These are phyloP conservation scores for Semnornis frantzii DNA, from an alignment of 2,113 vertebrate species.

Conservation along the genomic window DNA sequence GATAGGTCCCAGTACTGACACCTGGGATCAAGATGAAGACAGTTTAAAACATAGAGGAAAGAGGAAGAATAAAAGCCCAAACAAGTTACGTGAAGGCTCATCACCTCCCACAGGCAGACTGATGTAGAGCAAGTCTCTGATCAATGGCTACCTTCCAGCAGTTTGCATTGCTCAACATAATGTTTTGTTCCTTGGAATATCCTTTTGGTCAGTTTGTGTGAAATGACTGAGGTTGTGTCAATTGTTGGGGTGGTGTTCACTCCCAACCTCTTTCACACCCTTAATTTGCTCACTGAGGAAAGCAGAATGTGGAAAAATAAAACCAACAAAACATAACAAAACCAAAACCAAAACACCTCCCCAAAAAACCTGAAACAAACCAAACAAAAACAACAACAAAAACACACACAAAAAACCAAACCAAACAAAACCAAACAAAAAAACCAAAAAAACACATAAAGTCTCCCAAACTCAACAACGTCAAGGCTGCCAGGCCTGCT, in stretches of 20 bases:
- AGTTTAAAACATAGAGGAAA: not conserved
- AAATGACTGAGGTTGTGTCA: not conserved
- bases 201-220: not conserved
- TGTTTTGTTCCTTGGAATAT: not conserved
- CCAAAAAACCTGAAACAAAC: too few relatives aligned
- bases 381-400: too few relatives aligned
- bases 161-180: not conserved
- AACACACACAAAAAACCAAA: too few relatives aligned
- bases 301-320: not conserved
- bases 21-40: not conserved
- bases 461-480: not conserved
- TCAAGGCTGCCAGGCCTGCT: not conserved
- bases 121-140: not conserved
- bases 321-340: too few relatives aligned
- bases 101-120: not conserved
- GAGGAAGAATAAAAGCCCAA: not conserved
- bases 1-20: too few relatives aligned
- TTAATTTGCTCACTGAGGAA: not conserved
- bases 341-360: too few relatives aligned
- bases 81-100: not conserved
- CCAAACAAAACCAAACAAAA: too few relatives aligned
- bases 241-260: too few relatives aligned
- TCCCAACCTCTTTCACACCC: not conserved
- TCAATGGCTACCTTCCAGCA: not conserved
- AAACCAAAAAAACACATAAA: too few relatives aligned